Conservation (phyloP, 2,113 vertebrate genomes). For the Ailurus styani region DNA sequence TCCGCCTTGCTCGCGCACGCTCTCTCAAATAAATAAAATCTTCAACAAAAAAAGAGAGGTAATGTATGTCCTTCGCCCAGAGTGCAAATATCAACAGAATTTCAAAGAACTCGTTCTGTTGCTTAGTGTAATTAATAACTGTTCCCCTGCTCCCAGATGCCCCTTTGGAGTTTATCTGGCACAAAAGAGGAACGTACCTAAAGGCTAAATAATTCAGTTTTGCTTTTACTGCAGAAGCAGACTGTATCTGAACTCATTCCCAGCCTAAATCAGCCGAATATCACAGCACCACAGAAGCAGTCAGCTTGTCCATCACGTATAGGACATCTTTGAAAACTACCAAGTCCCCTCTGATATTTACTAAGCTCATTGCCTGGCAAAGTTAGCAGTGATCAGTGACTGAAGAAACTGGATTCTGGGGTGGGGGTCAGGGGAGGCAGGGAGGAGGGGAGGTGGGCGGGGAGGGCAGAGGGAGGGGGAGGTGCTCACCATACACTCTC, state of each 20-base stretch:
- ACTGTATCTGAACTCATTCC: not conserved
- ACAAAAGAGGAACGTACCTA: not conserved
- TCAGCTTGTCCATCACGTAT: not conserved
- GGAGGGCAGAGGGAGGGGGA: not conserved
- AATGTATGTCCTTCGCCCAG: not conserved
- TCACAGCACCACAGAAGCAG: not conserved
- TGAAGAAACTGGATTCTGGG: not conserved
- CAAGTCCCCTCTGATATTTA: not conserved
- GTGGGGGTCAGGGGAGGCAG: not conserved
- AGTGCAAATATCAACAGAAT: not conserved
- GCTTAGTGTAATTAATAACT: not conserved
- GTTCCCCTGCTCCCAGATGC: not conserved
- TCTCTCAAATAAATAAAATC: not conserved
- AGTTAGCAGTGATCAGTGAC: not conserved
- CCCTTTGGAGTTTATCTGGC: not conserved
- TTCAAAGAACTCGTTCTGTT: not conserved
- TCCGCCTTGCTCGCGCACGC: not conserved
- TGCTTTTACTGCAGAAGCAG: not conserved
- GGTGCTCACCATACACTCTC: not conserved
- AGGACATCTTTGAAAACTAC: not conserved
- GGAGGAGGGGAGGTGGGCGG: not conserved
- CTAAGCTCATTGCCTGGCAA: not conserved
- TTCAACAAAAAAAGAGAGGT: not conserved
- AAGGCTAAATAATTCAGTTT: not conserved
- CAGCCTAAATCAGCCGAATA: not conserved